phyloP scores from a whole-genome alignment of 2,888 invertebrate genomes.

The Phasia obesa region DNA sequence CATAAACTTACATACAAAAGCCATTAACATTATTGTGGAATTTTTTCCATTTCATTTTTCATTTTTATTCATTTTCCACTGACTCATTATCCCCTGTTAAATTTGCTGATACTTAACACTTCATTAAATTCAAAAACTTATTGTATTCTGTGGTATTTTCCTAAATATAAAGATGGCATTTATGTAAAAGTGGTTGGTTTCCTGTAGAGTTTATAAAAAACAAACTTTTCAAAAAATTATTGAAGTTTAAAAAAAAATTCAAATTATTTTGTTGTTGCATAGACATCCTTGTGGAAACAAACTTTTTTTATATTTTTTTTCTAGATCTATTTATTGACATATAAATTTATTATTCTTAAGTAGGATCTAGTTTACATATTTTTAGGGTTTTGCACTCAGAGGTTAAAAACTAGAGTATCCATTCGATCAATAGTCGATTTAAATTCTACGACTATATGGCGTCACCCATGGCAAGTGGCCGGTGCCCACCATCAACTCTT shows the following conservation, averaged over 20 bases:
- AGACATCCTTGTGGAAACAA: too few relatives aligned
- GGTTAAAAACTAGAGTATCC: too few relatives aligned
- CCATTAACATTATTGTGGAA: conserved; percentile 10
- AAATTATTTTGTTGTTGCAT: too few relatives aligned
- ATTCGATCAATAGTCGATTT: too few relatives aligned
- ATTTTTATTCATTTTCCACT: not conserved
- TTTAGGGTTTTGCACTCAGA: too few relatives aligned
- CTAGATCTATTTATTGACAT: too few relatives aligned
- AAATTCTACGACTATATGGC: too few relatives aligned
- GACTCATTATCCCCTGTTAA: conserved; percentile 18
- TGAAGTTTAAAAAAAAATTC: not conserved
- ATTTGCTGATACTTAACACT: conserved; percentile 55
- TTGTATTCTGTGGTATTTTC: not conserved
- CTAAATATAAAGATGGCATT: not conserved
- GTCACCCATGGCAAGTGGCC: too few relatives aligned
- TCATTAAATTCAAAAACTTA: conserved; percentile 41
- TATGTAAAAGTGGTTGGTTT: not conserved
- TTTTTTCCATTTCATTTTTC: not conserved
- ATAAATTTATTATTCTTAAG: too few relatives aligned
- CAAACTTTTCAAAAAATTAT: not conserved
- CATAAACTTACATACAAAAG: not conserved
- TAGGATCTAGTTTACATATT: too few relatives aligned
- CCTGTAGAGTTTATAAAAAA: not conserved
- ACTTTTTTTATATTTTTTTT: too few relatives aligned
- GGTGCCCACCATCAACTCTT: too few relatives aligned